Base-by-base conservation (phyloP, 2,797 vertebrate genomes). In the Huso huso region DNA sequence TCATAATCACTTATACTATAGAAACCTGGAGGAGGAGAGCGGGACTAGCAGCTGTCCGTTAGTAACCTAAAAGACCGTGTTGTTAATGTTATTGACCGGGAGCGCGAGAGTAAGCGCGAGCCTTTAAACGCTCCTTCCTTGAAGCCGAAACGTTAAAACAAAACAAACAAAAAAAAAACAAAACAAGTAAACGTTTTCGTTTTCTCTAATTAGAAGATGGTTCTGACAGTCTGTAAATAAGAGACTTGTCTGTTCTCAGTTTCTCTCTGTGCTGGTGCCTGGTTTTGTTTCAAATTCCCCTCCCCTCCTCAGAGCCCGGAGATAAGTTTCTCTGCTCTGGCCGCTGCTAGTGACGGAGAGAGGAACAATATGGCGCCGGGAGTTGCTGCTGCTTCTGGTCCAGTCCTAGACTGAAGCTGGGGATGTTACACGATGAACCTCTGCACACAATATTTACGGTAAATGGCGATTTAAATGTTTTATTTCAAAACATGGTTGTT, bases 311-410 rank as follows among this genome's bases (percentile, higher is more conserved):
- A 5, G 61, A 62, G 61, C 61, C 61, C 61, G 61, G 61, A 69
- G 69, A 67, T 6, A 6, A 63, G 70, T 55, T 69, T 13, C 57
- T 71, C 72, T 70, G 72, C 72, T 58, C 55, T 58, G 12, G 55
- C 55, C 55, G 55, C 55, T 58, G 55, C 55, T 58, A 12, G 13
- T 12, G 51, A 66, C 64, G 69, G 78, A 83, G 73, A 82, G 82
- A 81, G 83, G 77, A 85, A 83, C 88, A 89, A 89, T 50, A 91
- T 90, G 89, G 88, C 88, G 88, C 71, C 84, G 73, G 82, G 71
- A 71, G 78, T 67, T 76, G 72, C 77, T 74, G 74, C 87, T 81
- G 82, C 83, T 68, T 74, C 68, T 60, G 81, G 75, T 75, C 77
- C 76, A 76, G 81, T 83, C 79, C 77, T 74, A 64, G 78, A 80